These are phyloP conservation scores for Pipistrellus pygmaeus DNA, from an alignment of 2,797 vertebrate species.

Conservation along the genomic window DNA sequence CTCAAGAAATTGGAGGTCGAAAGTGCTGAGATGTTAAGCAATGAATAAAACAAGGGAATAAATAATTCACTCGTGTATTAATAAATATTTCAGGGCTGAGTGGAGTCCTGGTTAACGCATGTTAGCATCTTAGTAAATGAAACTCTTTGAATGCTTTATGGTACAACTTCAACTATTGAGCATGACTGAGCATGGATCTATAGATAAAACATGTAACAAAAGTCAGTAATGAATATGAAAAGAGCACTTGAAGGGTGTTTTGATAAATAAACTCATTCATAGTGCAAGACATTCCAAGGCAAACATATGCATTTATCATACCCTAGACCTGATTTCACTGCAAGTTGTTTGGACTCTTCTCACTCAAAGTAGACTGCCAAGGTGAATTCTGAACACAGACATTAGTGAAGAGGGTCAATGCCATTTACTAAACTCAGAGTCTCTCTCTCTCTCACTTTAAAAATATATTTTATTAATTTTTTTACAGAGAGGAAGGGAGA, in stretches of 20 bases:
- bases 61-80: slow-evolving; percentile 83
- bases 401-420: background rate
- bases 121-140: slow-evolving; percentile 65
- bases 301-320: background rate
- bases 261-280: slow-evolving; percentile 51
- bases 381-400: background rate
- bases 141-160: slow-evolving; percentile 64
- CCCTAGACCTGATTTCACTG: background rate
- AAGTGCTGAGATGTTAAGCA: slow-evolving; percentile 76
- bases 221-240: slow-evolving; percentile 64
- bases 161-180: slow-evolving; percentile 64
- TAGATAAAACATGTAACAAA: slow-evolving; percentile 59
- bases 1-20: slow-evolving; percentile 71
- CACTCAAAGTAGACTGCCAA: background rate
- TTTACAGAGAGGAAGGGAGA: too few species aligned
- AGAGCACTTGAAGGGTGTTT: slow-evolving; percentile 58
- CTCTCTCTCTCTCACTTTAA: too few species aligned
- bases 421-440: background rate
- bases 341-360: background rate
- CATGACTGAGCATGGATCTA: slow-evolving; percentile 28
- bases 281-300: slow-evolving; percentile 15
- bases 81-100: slow-evolving; percentile 81
- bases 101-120: slow-evolving; percentile 62
- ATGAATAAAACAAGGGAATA: slow-evolving; percentile 82
- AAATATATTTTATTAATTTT: too few species aligned